Conservation (phyloP, 2,797 vertebrate species). For the Cyclura pinguis region DNA sequence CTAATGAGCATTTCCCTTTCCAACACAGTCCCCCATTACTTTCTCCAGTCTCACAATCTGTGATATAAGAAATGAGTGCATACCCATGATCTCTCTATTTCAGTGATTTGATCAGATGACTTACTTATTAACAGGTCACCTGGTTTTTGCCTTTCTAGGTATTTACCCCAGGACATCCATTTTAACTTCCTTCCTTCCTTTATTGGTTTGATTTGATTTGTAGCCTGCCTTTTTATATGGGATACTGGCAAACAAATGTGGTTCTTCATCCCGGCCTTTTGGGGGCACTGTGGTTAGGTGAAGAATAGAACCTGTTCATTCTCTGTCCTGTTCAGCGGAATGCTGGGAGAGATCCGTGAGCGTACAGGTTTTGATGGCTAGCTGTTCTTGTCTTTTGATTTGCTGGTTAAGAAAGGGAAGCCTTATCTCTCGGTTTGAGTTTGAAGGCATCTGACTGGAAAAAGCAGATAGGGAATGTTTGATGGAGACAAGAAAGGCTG, state of each 20-base stretch:
- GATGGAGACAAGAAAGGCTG: background rate
- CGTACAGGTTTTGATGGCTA: background rate
- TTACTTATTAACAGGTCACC: background rate
- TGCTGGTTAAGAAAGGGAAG: background rate
- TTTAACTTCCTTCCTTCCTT: background rate
- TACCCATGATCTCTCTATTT: background rate
- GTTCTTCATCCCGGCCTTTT: background rate
- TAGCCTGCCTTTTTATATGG: too few species aligned
- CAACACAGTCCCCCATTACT: background rate
- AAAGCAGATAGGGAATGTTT: background rate
- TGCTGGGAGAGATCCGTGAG: conserved; percentile 27
- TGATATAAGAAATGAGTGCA: background rate
- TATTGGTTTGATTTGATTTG: too few species aligned
- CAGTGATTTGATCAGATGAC: background rate
- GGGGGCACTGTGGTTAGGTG: background rate
- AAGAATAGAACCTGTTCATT: background rate
- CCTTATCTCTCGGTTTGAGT: background rate
- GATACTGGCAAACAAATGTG: background rate
- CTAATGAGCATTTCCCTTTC: background rate
- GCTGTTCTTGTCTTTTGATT: background rate
- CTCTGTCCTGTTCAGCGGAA: background rate
- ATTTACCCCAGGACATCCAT: background rate
- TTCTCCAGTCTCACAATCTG: background rate
- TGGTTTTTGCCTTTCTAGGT: background rate
- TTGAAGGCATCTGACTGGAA: background rate